phyloP scores from a whole-genome alignment of 2,113 vertebrate species.

The Gymnocephalus cernua region DNA sequence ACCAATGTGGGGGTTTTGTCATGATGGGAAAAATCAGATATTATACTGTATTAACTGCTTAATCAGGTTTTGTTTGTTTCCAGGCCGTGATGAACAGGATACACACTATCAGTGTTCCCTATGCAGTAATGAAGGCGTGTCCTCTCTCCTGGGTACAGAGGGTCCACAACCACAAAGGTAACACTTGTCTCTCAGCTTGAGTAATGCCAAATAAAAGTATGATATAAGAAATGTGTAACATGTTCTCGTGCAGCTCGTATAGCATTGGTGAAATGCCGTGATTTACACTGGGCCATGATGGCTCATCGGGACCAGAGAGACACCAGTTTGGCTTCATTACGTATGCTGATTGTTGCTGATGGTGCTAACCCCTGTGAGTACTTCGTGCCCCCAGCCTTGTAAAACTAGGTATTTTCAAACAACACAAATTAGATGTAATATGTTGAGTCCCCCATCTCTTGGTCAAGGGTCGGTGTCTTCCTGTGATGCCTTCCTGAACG shows the following conservation, averaged over 20 bases:
- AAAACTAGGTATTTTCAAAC: background rate
- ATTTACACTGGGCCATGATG: constrained; percentile 99
- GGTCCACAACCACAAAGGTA: constrained; percentile 96
- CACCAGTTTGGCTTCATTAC: constrained; percentile 92
- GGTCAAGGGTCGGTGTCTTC: constrained; percentile 96
- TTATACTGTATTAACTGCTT: background rate
- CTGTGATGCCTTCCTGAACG: constrained; percentile 96
- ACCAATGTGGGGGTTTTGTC: background rate
- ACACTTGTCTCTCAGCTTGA: background rate
- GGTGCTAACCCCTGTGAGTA: constrained; percentile 97
- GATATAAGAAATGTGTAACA: background rate
- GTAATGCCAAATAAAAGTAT: background rate
- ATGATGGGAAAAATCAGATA: background rate
- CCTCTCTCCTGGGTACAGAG: constrained; percentile 98
- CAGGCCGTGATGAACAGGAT: constrained; percentile 98
- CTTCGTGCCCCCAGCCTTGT: background rate
- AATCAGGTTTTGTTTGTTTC: constrained; percentile 52
- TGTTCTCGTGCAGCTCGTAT: constrained; percentile 86
- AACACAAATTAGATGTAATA: background rate
- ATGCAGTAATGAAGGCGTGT: constrained; percentile 98
- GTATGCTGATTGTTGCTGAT: constrained; percentile 97
- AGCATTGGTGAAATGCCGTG: constrained; percentile 96
- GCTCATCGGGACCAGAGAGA: constrained; percentile 97
- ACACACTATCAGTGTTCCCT: constrained; percentile 95
- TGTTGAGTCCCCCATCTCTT: background rate